Evolutionary conservation across 2,888 invertebrate genomes (phyloP), one percentile per base, ranked within the genome.

Genomic region (Seira sanloemensis): DNA sequence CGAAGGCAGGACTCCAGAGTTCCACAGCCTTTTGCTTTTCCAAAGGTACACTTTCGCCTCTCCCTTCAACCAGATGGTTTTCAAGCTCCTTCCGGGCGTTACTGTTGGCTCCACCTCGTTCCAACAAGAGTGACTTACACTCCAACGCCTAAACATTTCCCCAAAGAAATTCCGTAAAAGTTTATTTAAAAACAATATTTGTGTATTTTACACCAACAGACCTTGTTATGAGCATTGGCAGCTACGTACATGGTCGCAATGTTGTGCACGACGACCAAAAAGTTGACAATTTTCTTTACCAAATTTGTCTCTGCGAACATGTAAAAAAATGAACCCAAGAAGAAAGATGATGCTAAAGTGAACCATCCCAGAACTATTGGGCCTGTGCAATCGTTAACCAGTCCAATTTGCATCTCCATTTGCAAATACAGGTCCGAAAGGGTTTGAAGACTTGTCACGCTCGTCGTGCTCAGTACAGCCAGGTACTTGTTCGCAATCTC

Each of bases 301-400:
- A 62, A 5, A 2, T 62, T 21, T 25, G 21, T 21, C 5, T 58
- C 23, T 16, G 26, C n/a, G 46, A 78, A 78, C 37, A 78, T 54
- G 5, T 2, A 1, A n/a, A 69, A 62, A 37, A 78, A 71, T 1
- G 69, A 18, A 7, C 58, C 62, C 27, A 78, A 16, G n/a, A 54
- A 78, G n/a, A 37, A 37, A 5, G 78, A 58, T 9, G 37, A n/a
- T 2, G 71, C 27, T 5, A 69, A 24, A 21, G 37, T 50, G 12
- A 69, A 69, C 69, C 78, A 78, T 16, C 78, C 78, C 26, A 78
- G 23, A 27, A 78, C 78, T 16, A 77, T 46, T 0, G 26, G 58
- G 2, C 77, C 77, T 0, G 68, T 68, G 27, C 77, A 77, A 12
- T 67, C 69, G 37, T 78, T 78, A 16, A 78, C 21, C 9, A 23